Evolutionary conservation across 1,140 invertebrate genomes (phyloP), one percentile per base, ranked within the genome.

Genomic region (Nasonia giraulti): DNA sequence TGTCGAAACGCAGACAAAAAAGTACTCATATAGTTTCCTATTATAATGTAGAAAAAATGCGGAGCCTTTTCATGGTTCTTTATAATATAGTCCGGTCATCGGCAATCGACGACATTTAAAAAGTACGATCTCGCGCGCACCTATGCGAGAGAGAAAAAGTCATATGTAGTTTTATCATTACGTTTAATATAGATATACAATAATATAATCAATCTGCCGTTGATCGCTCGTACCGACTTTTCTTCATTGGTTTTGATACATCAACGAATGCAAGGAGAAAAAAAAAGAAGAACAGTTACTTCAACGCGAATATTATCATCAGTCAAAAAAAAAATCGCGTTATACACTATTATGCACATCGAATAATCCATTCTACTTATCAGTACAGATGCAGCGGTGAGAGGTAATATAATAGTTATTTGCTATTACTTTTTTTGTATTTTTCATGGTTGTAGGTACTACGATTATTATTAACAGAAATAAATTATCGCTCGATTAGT

Each of bases 401-500:
- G 14, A 50, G 47, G 12, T 20, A 17, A 55, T 55, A 62, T 62
- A 37, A 55, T 17, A 62, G 12, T 69, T 69, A 69, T 69, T 69
- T 69, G 11, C 14, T 2, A 5, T 33, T 7, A 27, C 27, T 62
- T 73, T 73, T 73, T 73, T 17, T 31, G 12, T 31, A 12, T 37
- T 73, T 71, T 71, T 40, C 80, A 40, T n/a, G n/a, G 14, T 74
- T 62, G 14, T 82, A 71, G 47, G 10, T 50, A 50, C 47, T 50
- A 62, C 20, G 55, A 62, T 62, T 62, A 62, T 62, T 62, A n/a
- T 62, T 47, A 83, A 83, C 75, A 78, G 62, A 83, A 83, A 83
- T 83, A 77, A 83, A 83, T 83, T 69, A 69, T 77, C 71, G n/a
- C 23, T 76, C 37, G 31, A 76, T 83, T 83, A 33, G 75, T 78